Evolutionary conservation across 2,797 vertebrate species (phyloP), one percentile per base, ranked within the genome.

Genomic region (Syndactyla subalaris): DNA sequence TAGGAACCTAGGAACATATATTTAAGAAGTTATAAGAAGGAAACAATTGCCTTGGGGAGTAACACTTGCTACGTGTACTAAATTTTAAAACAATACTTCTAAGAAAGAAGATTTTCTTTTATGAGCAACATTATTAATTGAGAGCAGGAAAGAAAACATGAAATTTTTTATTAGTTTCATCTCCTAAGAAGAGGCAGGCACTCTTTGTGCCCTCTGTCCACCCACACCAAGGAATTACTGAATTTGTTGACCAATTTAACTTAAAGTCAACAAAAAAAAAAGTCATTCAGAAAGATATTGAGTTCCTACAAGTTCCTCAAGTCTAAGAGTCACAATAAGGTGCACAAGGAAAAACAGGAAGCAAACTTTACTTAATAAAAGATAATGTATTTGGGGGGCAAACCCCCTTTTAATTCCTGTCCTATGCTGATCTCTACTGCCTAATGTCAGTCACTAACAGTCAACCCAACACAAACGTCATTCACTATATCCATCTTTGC

Each of bases 21-120:
- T 85, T 96, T 94, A 88, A 92, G 59, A 80, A 61, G 12, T 55
- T 83, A 11, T 61, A 94, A 80, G 87, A 88, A 77, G 45, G 32
- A 82, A 94, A 77, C 8, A 62, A 77, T 51, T 68, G 75, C 81
- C 51, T 78, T 75, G 23, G 68, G 68, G 39, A 63, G 22, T 79
- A 68, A 83, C 48, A 58, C 30, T 91, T 89, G 79, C 55, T 63
- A 59, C 61, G 5, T 76, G 63, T 26, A 92, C 74, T 77, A 80
- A 83, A 91, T 77, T 80, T 63, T 81, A 88, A 85, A 85, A 32
- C 21, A 80, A 70, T 45, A 55, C 23, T 76, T 83, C 32, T 72
- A 55, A 89, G 72, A 75, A 89, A 92, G 29, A 9, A 65, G 30
- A 67, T 71, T 79, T 83, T 62, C 41, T 84, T 95, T 89, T 91